Evolutionary conservation across 23 tunicate species (phyloP), one percentile per base, ranked within the genome.

Genomic region (Trididemnum miniatum): DNA sequence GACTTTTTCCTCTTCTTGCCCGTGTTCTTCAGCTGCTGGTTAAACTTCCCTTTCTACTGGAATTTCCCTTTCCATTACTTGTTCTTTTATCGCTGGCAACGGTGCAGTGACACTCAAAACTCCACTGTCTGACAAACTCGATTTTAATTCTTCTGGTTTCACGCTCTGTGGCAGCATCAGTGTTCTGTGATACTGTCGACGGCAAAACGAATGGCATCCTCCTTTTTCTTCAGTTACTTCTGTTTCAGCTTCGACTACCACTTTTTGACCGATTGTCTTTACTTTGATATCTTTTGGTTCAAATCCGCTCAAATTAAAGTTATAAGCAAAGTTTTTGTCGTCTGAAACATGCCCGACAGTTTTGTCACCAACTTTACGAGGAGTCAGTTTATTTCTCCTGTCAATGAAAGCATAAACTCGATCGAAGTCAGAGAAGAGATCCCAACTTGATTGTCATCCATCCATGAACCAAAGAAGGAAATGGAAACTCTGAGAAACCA

Each of bases 91-190:
- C 2, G 59, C 79, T 12, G 31, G 22, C 39, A 52, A 50, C 29
- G 93, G 93, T 2, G 93, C 93, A 34, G 81, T 33, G 38, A 88
- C 83, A 31, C 78, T 82, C 24, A 88, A 40, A 25, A 82, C 65
- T 4, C 93, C 93, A 30, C 31, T 51, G 4, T 34, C 44, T 2
- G 63, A 38, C 71, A 82, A 35, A 26, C 38, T 50, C 34, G 93
- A 88, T 24, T 78, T 88, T 2, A 88, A 26, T 22, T 83, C 27
- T 76, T 88, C 87, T 7, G 82, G 80, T 29, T 83, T 63, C 57
- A 88, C 80, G 35, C 51, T 69, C 31, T 88, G 51, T 51, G 93
- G 93, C 54, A 88, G 71, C 18, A 66, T 9, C 35, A 82, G 30
- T 4, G 87, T 69, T 35, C 86, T 66, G 71, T 77, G 83, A 77